Evolutionary conservation across 2,797 vertebrate species (phyloP), one percentile per base, ranked within the genome.

Genomic region (Poecile montanus): DNA sequence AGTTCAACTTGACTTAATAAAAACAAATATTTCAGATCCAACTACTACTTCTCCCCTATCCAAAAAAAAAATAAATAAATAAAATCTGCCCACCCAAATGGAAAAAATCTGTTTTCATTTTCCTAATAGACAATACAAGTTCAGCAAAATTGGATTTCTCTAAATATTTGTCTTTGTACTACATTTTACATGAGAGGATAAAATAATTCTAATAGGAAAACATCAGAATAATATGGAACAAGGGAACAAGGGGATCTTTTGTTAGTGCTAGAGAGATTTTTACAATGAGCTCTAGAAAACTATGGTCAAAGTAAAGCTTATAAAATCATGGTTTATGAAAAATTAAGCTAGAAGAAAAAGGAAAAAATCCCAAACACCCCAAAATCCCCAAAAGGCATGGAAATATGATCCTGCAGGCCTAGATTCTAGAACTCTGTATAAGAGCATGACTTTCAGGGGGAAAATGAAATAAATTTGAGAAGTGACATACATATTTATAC

Each of bases 41-140:
- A 48, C 1, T 11, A 12, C 32, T 79, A 25, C 9, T 45, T 62
- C 2, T 3, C 0, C 1, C 2, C 2, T 21, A 7, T 27, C 9
- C 0, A 10, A 27, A 44, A 44, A 45, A 20, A 15, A 17, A 42
- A 40, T 36, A 36, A 53, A 22, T 11, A 62, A 30, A 10, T 17
- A 40, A 74, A 29, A 4, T 4, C 13, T 63, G 7, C 13, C 17
- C 10, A 34, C 7, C 6, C 10, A 91, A 44, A 72, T n/a, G n/a
- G 23, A 72, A 93, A 62, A 0, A 34, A 14, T 56, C 19, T 73
- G 5, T 40, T 50, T 75, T 84, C 2, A 10, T 90, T 93, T 91
- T 81, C 11, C 23, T 51, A 51, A 40, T 6, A 61, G 8, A 26
- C 70, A 77, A 67, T 58, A 78, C 13, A 51, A 76, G 30, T 77